Base-by-base conservation (phyloP, 2,113 vertebrate genomes). In the Numida meleagris region DNA sequence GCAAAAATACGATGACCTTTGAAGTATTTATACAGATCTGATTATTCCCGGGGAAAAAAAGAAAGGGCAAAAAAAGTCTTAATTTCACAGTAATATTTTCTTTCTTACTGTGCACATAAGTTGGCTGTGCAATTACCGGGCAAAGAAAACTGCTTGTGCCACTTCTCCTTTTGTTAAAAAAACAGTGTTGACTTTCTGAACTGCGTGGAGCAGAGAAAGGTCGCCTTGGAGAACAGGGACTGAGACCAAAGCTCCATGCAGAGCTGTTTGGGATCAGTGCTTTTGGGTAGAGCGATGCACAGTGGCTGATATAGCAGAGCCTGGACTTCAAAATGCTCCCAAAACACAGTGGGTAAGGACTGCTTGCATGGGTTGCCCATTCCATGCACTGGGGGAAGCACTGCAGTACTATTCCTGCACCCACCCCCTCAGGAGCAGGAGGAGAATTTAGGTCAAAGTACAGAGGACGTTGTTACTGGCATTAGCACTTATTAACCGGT, bases 401-500 rank as follows among this genome's bases (percentile, higher is more conserved):
- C 43, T 82, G 77, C 66, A 38, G 70, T 3, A 7, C 29, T 94
- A 33, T 24, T 58, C 40, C 67, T 11, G 51, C 48, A 59, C 13
- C 45, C 67, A 42, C 9, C 29, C 89, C 81, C 74, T 48, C 0
- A 27, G 89, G 91, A 95, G 57, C 51, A 0, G 1, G 27, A 82
- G 89, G 82, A 93, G 79, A 83, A 75, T 88, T 74, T 61, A 88
- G 90, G 82, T 94, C 91, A 84, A 73, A 87, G 73, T 57, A 78
- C 57, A 85, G 81, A 82, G 71, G n/a, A 12, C 50, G 72, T 53
- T 36, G 45, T 80, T 92, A 79, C 40, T 5, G 62, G 82, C 43
- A 80, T 95, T 94, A 91, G 73, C 82, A 46, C 80, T 91, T 95
- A 88, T 93, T 94, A 90, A 92, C 88, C 90, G 46, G 76, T 91